Base-by-base conservation (phyloP, 1,140 invertebrate species). In the Psix sp. region DNA sequence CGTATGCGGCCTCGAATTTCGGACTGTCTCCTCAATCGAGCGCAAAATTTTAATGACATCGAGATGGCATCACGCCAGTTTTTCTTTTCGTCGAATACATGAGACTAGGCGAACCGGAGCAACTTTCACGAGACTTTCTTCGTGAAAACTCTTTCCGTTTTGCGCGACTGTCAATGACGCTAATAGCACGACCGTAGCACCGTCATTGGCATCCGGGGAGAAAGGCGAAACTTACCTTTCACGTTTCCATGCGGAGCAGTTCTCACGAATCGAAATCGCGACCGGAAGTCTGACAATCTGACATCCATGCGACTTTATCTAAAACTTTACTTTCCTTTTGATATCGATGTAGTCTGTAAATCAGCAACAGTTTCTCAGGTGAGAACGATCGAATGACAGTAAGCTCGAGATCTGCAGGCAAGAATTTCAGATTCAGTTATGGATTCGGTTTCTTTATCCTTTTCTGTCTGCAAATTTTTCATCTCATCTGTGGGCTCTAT, bases 101-200 rank as follows among this genome's bases (percentile, higher is more conserved):
- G 11, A 18, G 39, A n/a, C 60, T 75, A 62, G 60, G 33, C 66
- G 62, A 75, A 70, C 56, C 54, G 33, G 73, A 75, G 40, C 66
- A 62, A 66, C 73, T 75, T 75, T 75, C 73, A 66, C 73, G 52
- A 40, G 45, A 70, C 66, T 75, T 75, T 67, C 73, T 62, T 67
- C 49, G 73, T 66, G 73, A 75, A 75, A 75, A 70, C 56, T 75
- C 48, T 66, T 70, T 75, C 66, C 40, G 45, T 63, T 74, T 68
- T 33, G 62, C 54, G 36, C 54, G 21, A n/a, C 13, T 42, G 29
- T 70, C 46, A 48, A 9, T 48, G 56, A 35, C 39, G 72, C 49
- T 75, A 75, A 65, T 75, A 65, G 70, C 65, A 33, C 56, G 60
- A 66, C 54, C 42, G 42, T 60, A 60, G 42, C 59, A 46, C 38